A percentile compares a stretch with the other conserved stretches of the same genome.
Evolutionary conservation across 2,888 invertebrate genomes (phyloP).

Genomic region (Dasysyrphus albostriatus): DNA sequence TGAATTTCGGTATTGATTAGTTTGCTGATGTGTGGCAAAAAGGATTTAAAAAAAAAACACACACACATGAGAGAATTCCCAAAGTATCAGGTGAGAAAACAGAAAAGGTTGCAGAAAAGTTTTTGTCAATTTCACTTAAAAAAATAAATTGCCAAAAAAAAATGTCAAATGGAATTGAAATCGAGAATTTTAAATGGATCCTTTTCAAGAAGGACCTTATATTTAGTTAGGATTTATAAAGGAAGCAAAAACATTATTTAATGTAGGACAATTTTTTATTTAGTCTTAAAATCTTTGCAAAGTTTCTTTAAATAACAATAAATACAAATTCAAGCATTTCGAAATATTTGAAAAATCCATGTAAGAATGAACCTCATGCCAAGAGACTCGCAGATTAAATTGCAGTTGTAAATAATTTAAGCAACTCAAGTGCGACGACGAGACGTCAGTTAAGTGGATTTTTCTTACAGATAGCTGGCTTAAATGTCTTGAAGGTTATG

Average conservation of each 20-base stretch:
- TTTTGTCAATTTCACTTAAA: constrained; percentile 52
- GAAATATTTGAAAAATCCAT: not conserved
- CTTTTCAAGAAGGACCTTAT: not conserved
- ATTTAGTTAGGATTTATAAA: not conserved
- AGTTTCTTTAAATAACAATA: too few species aligned
- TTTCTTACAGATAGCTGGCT: constrained; percentile 12
- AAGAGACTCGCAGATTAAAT: constrained; percentile 18
- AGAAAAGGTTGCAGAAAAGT: constrained; percentile 45
- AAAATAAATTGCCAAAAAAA: constrained; percentile 10
- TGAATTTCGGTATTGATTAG: constrained; percentile 68
- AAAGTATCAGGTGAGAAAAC: constrained; percentile 35
- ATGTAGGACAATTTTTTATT: not conserved
- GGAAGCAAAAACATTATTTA: not conserved
- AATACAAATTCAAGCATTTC: not conserved
- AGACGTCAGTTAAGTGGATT: constrained; percentile 22
- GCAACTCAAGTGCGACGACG: constrained; percentile 9
- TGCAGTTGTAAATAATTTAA: constrained; percentile 41
- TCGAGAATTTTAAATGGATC: not conserved
- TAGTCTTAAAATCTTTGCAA: not conserved
- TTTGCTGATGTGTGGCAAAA: constrained; percentile 47
- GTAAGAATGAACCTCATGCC: constrained; percentile 3
- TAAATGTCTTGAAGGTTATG: not conserved
- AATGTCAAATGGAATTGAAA: constrained; percentile 17
- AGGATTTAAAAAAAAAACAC: constrained; percentile 39
- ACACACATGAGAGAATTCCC: constrained; percentile 35